These are phyloP conservation scores for Agrilus mali DNA, from an alignment of 2,888 invertebrate species.

Conservation along the genomic window DNA sequence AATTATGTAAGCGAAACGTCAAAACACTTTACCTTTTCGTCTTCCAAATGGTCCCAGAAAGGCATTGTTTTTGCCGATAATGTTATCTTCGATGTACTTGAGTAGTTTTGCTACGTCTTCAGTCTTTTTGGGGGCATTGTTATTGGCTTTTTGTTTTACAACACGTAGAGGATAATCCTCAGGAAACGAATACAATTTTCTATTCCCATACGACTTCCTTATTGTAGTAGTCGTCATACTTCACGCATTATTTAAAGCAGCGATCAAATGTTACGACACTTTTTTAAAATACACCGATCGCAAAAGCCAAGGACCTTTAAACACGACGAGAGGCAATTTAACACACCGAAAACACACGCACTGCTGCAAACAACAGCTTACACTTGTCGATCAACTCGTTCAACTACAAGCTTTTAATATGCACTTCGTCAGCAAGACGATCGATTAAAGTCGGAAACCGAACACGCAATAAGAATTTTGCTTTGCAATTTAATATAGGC, in stretches of 20 bases:
- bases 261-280: too few relatives aligned
- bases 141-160: slow-evolving; percentile 29
- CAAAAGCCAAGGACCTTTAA: not conserved
- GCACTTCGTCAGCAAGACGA: too few relatives aligned
- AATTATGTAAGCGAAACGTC: too few relatives aligned
- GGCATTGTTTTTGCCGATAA: slow-evolving; percentile 67
- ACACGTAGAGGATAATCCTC: slow-evolving; percentile 32
- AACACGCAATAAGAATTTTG: too few relatives aligned
- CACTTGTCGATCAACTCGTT: too few relatives aligned
- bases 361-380: too few relatives aligned
- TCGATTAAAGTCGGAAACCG: too few relatives aligned
- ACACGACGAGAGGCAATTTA: not conserved
- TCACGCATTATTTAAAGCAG: slow-evolving; percentile 14
- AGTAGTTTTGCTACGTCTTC: slow-evolving; percentile 60
- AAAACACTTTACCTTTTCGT: slow-evolving; percentile 52
- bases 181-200: slow-evolving; percentile 30
- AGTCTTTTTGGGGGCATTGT: slow-evolving; percentile 35
- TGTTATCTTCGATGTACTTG: slow-evolving; percentile 67
- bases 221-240: slow-evolving; percentile 32
- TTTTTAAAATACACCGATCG: too few relatives aligned
- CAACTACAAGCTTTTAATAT: too few relatives aligned
- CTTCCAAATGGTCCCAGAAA: slow-evolving; percentile 76
- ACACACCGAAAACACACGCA: not conserved
- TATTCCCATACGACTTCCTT: slow-evolving; percentile 33
- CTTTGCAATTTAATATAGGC: too few relatives aligned